phyloP scores from a whole-genome alignment of 2,888 invertebrate genomes.

The Petrolisthes cinctipes region DNA sequence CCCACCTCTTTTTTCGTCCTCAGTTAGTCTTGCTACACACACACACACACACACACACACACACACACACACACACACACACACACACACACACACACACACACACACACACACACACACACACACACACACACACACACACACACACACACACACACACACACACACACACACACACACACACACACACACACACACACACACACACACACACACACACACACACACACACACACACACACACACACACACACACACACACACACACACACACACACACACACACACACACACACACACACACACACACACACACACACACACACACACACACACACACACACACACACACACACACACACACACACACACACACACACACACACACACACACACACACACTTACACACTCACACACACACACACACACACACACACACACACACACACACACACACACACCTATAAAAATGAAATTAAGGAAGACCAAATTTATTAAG shows the following conservation, averaged over 20 bases:
- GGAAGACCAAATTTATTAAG: not conserved
- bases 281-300: too few species aligned
- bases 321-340: too few species aligned
- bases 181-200: conserved; percentile 4
- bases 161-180: conserved; percentile 1
- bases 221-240: not conserved
- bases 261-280: too few species aligned
- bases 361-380: conserved; percentile 2
- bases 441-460: not conserved
- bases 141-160: conserved; percentile 14
- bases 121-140: not conserved
- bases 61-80: not conserved
- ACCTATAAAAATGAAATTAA: not conserved
- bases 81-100: not conserved
- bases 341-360: not conserved
- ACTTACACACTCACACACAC: conserved; percentile 18
- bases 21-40: too few species aligned
- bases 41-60: too few species aligned
- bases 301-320: too few species aligned
- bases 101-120: conserved; percentile 18
- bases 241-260: conserved; percentile 19
- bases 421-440: conserved; percentile 8
- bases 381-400: conserved; percentile 32
- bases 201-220: conserved; percentile 9
- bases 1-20: too few species aligned